These are phyloP conservation scores for Steinernema khuongi DNA, from an alignment of 1,140 invertebrate genomes.

Conservation along the genomic window DNA sequence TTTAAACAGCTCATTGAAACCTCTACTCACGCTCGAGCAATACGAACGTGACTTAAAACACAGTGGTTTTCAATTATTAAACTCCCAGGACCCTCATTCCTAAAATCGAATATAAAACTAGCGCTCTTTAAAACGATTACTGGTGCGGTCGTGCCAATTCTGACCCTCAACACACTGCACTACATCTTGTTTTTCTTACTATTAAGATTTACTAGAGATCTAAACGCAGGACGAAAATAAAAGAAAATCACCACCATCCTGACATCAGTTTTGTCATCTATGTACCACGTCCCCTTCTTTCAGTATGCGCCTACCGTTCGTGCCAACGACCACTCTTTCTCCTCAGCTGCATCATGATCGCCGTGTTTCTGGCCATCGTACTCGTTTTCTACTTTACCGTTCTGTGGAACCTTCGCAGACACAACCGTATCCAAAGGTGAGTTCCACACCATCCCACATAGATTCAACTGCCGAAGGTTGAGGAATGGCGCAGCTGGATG, in stretches of 20 bases:
- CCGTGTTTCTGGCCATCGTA: background rate
- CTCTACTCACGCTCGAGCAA: too few species aligned
- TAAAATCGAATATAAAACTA: too few species aligned
- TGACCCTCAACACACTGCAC: too few species aligned
- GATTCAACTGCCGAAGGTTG: background rate
- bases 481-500: background rate
- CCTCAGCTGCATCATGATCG: conserved; percentile 8
- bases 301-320: background rate
- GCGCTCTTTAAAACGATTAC: too few species aligned
- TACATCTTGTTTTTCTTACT: background rate
- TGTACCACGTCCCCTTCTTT: background rate
- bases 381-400: conserved; percentile 1
- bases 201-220: background rate
- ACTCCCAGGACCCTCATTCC: too few species aligned
- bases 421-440: background rate
- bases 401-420: background rate
- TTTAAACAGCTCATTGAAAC: too few species aligned
- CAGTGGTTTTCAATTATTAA: too few species aligned
- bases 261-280: background rate
- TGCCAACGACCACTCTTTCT: conserved; percentile 6
- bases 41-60: too few species aligned
- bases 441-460: background rate
- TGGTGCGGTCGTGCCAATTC: too few species aligned
- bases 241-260: background rate
- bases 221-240: background rate